Evolutionary conservation across 2,797 vertebrate genomes (phyloP), one percentile per base, ranked within the genome.

Genomic region (Caiman crocodilus): DNA sequence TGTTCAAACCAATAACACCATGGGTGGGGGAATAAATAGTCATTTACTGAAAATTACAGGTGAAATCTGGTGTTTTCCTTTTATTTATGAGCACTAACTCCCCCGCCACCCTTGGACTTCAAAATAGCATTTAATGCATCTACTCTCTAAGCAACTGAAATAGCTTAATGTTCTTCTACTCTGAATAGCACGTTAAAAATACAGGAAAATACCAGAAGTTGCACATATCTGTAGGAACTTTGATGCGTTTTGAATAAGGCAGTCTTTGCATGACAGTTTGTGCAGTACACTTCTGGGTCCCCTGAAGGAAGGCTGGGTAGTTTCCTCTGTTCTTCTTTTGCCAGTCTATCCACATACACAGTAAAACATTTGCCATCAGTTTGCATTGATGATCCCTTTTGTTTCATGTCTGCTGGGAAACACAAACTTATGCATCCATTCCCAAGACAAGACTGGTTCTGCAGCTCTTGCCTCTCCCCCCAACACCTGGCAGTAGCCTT

Each of bases 241-340:
- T 60, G 8, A 61, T 17, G 30, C 82, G 55, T 90, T 90, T 96
- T 94, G 79, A 83, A 3, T 74, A 15, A 21, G 79, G 92, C 96
- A 96, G 90, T 84, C 89, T 96, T 97, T 97, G 97, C 97, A 97
- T 97, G 97, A 96, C 96, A 96, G 96, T 96, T 97, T 97, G 87
- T 95, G 84, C 79, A 94, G 93, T 82, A 82, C 84, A 80, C 67
- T 82, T 82, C n/a, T 71, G 90, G 78, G 77, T 56, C 87, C 82
- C 14, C 1, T 14, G 79, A 88, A 78, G 81, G 71, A 61, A 86
- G 87, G 81, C 58, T 8, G 59, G 8, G 76, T 13, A 55, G 7
- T 30, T 86, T 89, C 5, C 74, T 32, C 50, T 67, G 0, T 56
- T 17, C 17, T 26, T 82, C 25, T 58, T 8, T 78, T 76, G 56